Evolutionary conservation across 2,888 invertebrate species (phyloP).

Genomic region (Mimumesa dahlbomi): DNA sequence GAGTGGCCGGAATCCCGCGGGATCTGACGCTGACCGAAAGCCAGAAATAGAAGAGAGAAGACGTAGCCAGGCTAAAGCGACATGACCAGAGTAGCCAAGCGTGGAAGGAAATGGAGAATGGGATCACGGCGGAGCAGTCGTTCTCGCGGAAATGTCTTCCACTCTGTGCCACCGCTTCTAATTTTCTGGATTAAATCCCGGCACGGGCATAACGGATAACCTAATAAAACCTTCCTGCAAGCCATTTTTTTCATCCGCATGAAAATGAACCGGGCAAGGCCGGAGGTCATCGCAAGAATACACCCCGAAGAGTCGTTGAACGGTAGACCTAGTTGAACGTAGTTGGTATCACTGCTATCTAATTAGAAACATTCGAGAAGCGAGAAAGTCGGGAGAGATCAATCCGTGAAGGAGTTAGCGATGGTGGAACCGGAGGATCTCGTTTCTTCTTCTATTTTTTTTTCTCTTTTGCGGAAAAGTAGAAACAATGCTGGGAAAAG

Average conservation of each 20-base stretch:
- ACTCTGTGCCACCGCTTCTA: constrained; percentile 24
- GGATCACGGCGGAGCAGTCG: constrained; percentile 22
- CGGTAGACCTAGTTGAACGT: too few species aligned
- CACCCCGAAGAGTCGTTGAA: too few species aligned
- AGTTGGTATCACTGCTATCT: too few species aligned
- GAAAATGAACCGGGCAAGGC: too few species aligned
- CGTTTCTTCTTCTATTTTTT: too few species aligned
- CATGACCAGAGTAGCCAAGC: constrained; percentile 37
- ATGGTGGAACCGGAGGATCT: too few species aligned
- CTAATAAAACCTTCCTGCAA: neutral
- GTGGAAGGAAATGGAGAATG: constrained; percentile 39
- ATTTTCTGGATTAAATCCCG: constrained; percentile 30
- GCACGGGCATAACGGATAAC: constrained; percentile 1
- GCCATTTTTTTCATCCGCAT: too few species aligned
- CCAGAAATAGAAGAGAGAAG: constrained; percentile 42
- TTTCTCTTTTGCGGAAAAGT: constrained; percentile 2
- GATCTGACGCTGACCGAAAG: constrained; percentile 55
- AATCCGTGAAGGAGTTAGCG: neutral
- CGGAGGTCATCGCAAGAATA: too few species aligned
- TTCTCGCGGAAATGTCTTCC: constrained; percentile 23
- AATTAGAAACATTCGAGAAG: too few species aligned
- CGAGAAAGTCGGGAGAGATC: too few species aligned
- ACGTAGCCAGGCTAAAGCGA: constrained; percentile 36
- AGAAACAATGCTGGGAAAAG: constrained; percentile 38
- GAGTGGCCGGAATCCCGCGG: constrained; percentile 49